Evolutionary conservation across 2,888 invertebrate species (phyloP).

Genomic region (Catocala fraxini): DNA sequence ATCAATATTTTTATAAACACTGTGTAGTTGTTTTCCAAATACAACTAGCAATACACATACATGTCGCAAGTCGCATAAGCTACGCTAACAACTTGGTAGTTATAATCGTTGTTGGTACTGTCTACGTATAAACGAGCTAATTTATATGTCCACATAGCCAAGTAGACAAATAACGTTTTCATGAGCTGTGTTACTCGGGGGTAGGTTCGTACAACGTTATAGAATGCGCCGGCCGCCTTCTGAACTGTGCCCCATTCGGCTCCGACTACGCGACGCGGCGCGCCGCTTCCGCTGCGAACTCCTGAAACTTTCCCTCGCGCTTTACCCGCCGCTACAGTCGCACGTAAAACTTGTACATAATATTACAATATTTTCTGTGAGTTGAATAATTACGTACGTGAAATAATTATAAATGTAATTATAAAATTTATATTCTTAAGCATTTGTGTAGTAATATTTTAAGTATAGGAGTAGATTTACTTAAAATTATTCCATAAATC

Average conservation of each 20-base stretch:
- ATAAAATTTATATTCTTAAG: too few relatives aligned
- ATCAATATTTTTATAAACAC: too few relatives aligned
- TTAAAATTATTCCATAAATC: background rate
- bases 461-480: background rate
- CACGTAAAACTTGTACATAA: constrained; percentile 32
- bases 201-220: constrained; percentile 52
- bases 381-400: background rate
- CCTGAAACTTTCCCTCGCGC: constrained; percentile 72
- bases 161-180: constrained; percentile 56
- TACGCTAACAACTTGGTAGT: constrained; percentile 41
- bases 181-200: constrained; percentile 45
- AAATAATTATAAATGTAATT: too few relatives aligned
- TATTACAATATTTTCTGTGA: constrained; percentile 6
- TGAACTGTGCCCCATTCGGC: constrained; percentile 67
- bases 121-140: constrained; percentile 51
- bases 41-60: background rate
- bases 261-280: constrained; percentile 66
- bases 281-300: constrained; percentile 60
- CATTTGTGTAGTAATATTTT: too few relatives aligned
- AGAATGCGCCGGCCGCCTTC: constrained; percentile 33
- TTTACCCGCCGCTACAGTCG: constrained; percentile 36
- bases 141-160: constrained; percentile 53
- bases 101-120: constrained; percentile 46
- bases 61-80: constrained; percentile 30
- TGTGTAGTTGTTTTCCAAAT: background rate